A percentile compares a stretch with the other conserved stretches of the same genome.
Conservation (phyloP, 2,113 vertebrate genomes). For the Protobothrops mucrosquamatus region DNA sequence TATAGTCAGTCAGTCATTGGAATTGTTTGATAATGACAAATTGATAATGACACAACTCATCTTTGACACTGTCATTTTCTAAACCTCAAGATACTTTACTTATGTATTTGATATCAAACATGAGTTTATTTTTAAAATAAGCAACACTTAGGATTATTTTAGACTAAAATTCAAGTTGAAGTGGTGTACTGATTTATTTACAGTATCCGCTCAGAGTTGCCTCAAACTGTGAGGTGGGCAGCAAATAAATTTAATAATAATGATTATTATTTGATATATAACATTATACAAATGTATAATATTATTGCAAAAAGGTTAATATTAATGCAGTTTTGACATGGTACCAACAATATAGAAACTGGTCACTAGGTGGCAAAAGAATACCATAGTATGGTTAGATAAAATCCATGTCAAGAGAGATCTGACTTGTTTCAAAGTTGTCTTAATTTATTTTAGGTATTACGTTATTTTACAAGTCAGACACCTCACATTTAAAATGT, state of each 20-base stretch:
- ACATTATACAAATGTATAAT: slow-evolving; percentile 7
- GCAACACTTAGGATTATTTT: not conserved
- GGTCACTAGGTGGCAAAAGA: slow-evolving; percentile 64
- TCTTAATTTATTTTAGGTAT: not conserved
- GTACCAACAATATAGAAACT: not conserved
- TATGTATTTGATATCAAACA: not conserved
- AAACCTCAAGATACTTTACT: not conserved
- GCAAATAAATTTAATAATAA: not conserved
- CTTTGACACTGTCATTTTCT: not conserved
- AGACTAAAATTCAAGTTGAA: not conserved
- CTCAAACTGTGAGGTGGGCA: not conserved
- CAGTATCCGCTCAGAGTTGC: not conserved
- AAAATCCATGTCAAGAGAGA: accelerated
- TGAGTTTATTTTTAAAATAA: not conserved
- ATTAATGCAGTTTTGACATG: not conserved
- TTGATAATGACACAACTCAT: not conserved
- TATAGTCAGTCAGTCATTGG: not conserved
- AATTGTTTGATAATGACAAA: not conserved
- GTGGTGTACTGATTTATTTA: not conserved
- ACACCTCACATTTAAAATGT: not conserved
- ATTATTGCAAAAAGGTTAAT: slow-evolving; percentile 12
- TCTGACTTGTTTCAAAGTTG: not conserved
- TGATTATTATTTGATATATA: not conserved
- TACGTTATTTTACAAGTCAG: not conserved
- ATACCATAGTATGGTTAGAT: slow-evolving; percentile 26